Evolutionary conservation across 2,113 vertebrate genomes (phyloP).

Genomic region (Pandion haliaetus): DNA sequence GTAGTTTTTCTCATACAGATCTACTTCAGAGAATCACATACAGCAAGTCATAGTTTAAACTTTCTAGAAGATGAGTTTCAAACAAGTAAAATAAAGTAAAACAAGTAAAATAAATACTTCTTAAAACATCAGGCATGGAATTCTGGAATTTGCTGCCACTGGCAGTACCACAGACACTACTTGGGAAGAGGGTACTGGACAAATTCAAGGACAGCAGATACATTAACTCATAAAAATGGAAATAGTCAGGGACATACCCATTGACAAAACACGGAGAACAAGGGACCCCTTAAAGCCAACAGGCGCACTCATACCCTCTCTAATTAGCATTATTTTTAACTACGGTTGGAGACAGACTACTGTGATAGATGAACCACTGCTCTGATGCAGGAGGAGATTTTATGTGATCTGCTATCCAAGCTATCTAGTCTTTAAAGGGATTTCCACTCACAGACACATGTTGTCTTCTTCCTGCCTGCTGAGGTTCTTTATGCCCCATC

Average conservation of each 20-base stretch:
- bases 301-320: background rate
- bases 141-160: background rate
- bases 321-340: background rate
- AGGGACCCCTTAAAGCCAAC: background rate
- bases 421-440: background rate
- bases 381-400: background rate
- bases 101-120: background rate
- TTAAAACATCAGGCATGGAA: background rate
- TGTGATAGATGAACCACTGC: rapidly evolving
- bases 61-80: background rate
- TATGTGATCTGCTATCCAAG: background rate
- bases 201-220: background rate
- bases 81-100: background rate
- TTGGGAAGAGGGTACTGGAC: background rate
- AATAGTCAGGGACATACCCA: background rate
- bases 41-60: background rate
- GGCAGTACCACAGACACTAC: background rate
- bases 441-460: background rate
- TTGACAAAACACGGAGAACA: background rate
- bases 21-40: background rate
- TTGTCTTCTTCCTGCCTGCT: background rate
- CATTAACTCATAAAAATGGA: background rate
- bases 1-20: background rate
- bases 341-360: background rate
- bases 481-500: background rate